These are phyloP conservation scores for Porites rus DNA, from an alignment of 92 coral and sea anemone species.

Conservation along the genomic window DNA sequence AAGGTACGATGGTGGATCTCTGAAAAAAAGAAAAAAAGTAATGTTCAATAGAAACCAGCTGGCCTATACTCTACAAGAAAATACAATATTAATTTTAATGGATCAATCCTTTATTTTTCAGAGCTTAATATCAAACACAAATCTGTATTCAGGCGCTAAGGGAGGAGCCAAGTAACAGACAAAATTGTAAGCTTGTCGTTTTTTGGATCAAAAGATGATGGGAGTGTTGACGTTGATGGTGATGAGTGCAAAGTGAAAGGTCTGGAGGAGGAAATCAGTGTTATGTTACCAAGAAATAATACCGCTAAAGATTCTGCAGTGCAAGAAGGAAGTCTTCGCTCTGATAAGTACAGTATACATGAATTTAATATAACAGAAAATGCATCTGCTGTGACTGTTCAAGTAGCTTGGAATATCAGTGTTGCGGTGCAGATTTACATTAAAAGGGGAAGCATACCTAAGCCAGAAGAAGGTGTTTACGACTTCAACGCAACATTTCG, in stretches of 20 bases:
- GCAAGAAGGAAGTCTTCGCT: neutral
- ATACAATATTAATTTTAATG: too few species aligned
- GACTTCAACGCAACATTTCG: slow-evolving; percentile 68
- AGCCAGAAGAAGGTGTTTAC: slow-evolving; percentile 15
- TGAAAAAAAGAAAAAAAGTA: too few species aligned
- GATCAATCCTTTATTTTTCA: too few species aligned
- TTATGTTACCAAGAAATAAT: slow-evolving; percentile 15
- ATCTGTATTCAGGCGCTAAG: neutral
- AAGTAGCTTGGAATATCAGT: slow-evolving; percentile 37
- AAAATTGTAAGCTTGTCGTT: neutral
- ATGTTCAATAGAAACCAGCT: too few species aligned
- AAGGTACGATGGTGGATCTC: too few species aligned
- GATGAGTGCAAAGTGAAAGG: neutral
- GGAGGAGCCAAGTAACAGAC: slow-evolving; percentile 19
- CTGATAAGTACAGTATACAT: neutral
- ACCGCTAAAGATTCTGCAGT: neutral
- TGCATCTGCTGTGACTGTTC: slow-evolving; percentile 60
- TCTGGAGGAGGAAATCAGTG: slow-evolving; percentile 22
- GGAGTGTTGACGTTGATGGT: neutral
- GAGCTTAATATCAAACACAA: neutral
- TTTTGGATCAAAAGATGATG: neutral
- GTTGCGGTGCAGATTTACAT: slow-evolving; percentile 54
- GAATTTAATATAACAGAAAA: slow-evolving; percentile 35
- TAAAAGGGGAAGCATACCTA: slow-evolving; percentile 60
- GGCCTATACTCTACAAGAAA: neutral